Evolutionary conservation across 2,888 invertebrate genomes (phyloP), one percentile per base, ranked within the genome.

Genomic region (Cheilosia pagana): DNA sequence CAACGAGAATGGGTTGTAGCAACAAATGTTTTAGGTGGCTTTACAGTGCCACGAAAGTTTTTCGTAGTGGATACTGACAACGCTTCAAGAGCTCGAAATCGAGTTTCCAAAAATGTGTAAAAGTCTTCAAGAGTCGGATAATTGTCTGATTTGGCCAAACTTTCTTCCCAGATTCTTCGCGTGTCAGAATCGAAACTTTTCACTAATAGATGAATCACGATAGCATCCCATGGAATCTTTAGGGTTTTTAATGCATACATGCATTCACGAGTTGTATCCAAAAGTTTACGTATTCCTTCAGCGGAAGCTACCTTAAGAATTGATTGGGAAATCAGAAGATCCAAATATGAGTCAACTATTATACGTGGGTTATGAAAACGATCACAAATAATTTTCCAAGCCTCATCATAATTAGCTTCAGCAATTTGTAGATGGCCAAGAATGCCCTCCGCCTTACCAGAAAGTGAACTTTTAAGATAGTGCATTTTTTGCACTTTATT

Each of bases 391-490:
- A 60, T 60, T 25, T 41, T 43, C 41, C 25, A 59, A 1, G 59
- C 59, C 8, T 39, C 59, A 14, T 59, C 21, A 21, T 41, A 43
- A 41, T 41, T 60, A 7, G 41, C 57, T 31, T 57, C 35, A 57
- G 57, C 52, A 52, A 52, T 52, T 52, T 48, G 52, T 52, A 52
- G 25, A 1, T 52, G 55, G 5, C 55, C 31, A 31, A 55, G 28
- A 3, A 55, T 55, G n/a, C 16, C 8, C 21, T 16, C 12, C 8
- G 55, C 31, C n/a, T 55, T 31, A 31, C 16, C 55, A 8, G 7
- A 35, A 3, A 45, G 45, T 19, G 25, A 52, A 23, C 12, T 2
- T 25, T 52, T 23, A 1, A 52, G 31, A 31, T 53, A 31, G 28
- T 28, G 14, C 28, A 53, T 31, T 31, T 31, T 31, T 16, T 53